A percentile compares a stretch with the other conserved stretches of the same genome.
Evolutionary conservation across 2,888 invertebrate species (phyloP).

Genomic region (Chloromyia formosa): DNA sequence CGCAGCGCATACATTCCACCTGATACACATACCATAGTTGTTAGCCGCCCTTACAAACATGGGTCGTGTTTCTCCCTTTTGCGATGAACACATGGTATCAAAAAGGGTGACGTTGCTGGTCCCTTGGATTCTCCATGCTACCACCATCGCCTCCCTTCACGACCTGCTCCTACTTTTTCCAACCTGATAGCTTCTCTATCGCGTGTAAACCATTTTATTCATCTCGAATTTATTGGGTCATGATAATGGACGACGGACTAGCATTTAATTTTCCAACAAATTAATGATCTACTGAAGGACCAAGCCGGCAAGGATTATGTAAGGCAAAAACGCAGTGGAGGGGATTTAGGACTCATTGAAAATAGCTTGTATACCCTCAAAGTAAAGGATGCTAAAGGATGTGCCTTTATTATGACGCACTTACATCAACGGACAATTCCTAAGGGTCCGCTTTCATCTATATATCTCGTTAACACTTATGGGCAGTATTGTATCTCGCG

Average conservation of each 20-base stretch:
- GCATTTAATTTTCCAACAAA: constrained; percentile 22
- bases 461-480: too few species aligned
- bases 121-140: not conserved
- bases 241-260: constrained; percentile 24
- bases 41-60: too few species aligned
- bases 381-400: constrained; percentile 11
- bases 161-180: not conserved
- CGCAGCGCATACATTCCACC: too few species aligned
- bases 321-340: too few species aligned
- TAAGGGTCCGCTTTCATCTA: not conserved
- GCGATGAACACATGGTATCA: too few species aligned
- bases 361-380: too few species aligned
- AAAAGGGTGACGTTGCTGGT: not conserved
- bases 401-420: not conserved
- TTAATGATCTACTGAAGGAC: constrained; percentile 3
- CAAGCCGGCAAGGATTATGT: not conserved
- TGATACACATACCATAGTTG: too few species aligned
- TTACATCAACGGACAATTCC: too few species aligned
- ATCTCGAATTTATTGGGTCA: constrained; percentile 25
- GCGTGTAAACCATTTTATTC: constrained; percentile 27
- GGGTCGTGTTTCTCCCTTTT: too few species aligned
- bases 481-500: too few species aligned
- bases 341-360: too few species aligned
- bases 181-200: not conserved
- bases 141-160: too few species aligned